Evolutionary conservation across 2,797 vertebrate genomes (phyloP), one percentile per base, ranked within the genome.

Genomic region (Aselliscus stoliczkanus): DNA sequence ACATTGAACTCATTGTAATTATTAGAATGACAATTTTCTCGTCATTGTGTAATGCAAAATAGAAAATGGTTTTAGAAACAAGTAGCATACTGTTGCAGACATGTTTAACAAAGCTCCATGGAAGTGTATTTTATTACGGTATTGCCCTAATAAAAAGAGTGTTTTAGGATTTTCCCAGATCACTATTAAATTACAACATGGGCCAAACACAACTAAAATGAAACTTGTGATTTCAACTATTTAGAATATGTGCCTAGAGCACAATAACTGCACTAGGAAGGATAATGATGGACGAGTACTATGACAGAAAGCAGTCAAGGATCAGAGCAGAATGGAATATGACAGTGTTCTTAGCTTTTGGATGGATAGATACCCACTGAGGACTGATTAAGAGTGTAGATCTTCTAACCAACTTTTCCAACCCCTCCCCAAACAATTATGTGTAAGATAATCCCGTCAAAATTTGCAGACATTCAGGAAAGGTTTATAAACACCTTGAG

Each of bases 121-220:
- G 31, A 65, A 89, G 39, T 54, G 10, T 65, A n/a, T 70, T 89
- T 96, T 95, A 88, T 77, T 90, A 87, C n/a, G 58, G 52, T 89
- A 65, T 86, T 79, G 7, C 64, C 4, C 27, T 82, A 39, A 88
- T 96, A 88, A 88, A 96, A 96, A 67, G 18, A 31, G 34, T 85
- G 52, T 77, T 90, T 93, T 44, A 76, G 17, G 60, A 77, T 72
- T 93, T 91, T 82, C 56, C 42, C 18, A 94, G 75, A 52, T 95
- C 17, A 70, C 52, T 93, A 70, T 93, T 93, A 94, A 93, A 90
- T 91, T 91, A 91, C 62, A 52, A 94, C 56, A 94, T 73, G 56
- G 72, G 54, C 1, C 20, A 65, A 83, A 83, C 83, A 58, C 67
- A 92, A 80, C 80, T 69, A 91, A 95, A 82, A 76, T 5, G 37